Percentiles rank a stretch among this genome's conserved stretches.
Evolutionary conservation across 2,113 vertebrate genomes (phyloP).

Genomic region (Fulmarus glacialis): DNA sequence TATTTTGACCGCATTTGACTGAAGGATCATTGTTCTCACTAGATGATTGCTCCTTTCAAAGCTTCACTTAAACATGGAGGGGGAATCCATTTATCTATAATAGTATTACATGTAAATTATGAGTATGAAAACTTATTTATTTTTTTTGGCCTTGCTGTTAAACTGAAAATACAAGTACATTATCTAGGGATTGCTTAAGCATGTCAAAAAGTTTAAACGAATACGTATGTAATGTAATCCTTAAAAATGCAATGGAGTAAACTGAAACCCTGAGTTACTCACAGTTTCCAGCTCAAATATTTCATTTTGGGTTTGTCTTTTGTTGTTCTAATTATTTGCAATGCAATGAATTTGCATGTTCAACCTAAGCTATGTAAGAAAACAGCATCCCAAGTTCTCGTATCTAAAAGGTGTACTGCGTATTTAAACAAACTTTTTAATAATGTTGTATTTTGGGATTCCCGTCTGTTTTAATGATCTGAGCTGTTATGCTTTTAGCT

Average conservation of each 20-base stretch:
- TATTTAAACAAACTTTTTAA: conserved; percentile 80
- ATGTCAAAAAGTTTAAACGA: conserved; percentile 77
- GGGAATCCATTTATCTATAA: conserved; percentile 72
- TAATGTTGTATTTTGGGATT: conserved; percentile 82
- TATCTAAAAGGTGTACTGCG: conserved; percentile 77
- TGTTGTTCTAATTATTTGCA: conserved; percentile 67
- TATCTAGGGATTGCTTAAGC: conserved; percentile 75
- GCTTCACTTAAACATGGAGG: conserved; percentile 73
- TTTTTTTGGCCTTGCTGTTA: conserved; percentile 76
- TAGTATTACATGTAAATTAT: conserved; percentile 71
- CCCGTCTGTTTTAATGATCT: conserved; percentile 83
- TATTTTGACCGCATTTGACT: conserved; percentile 74
- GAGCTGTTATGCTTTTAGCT: conserved; percentile 88
- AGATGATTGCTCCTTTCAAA: conserved; percentile 71
- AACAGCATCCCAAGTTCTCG: conserved; percentile 73
- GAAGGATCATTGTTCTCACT: conserved; percentile 72
- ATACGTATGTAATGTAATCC: conserved; percentile 72
- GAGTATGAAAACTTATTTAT: conserved; percentile 65
- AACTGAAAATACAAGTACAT: conserved; percentile 69
- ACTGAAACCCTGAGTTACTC: conserved; percentile 58
- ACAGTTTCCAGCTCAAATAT: conserved; percentile 62
- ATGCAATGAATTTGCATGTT: conserved; percentile 75
- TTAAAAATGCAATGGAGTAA: conserved; percentile 66
- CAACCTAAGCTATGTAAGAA: conserved; percentile 68
- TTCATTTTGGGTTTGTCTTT: conserved; percentile 71